phyloP scores from a whole-genome alignment of 1,140 invertebrate species.

The Drosophila fuyamai region DNA sequence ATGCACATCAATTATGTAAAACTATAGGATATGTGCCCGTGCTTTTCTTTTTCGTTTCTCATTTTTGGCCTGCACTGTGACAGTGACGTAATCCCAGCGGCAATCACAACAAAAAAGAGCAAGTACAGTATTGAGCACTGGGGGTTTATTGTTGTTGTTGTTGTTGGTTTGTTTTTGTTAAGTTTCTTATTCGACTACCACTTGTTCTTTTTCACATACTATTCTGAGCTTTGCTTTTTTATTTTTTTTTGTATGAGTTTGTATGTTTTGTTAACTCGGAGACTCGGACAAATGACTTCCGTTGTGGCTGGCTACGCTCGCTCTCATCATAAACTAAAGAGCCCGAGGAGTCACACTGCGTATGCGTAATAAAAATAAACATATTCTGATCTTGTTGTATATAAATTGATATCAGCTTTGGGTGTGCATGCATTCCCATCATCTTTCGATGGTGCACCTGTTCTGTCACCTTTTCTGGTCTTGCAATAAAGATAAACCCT shows the following conservation, averaged over 20 bases:
- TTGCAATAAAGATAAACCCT: constrained; percentile 12
- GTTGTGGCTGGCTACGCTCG: constrained; percentile 55
- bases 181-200: constrained; percentile 17
- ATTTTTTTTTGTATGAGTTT: constrained; percentile 33
- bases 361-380: constrained; percentile 56
- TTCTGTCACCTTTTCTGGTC: constrained; percentile 33
- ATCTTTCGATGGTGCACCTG: constrained; percentile 30
- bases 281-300: constrained; percentile 75
- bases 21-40: constrained; percentile 5
- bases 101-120: constrained; percentile 27
- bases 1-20: not conserved
- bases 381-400: constrained; percentile 47
- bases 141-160: constrained; percentile 18
- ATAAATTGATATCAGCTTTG: constrained; percentile 31
- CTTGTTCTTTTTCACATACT: constrained; percentile 25
- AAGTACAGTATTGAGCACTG: constrained; percentile 41
- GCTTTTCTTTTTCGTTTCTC: not conserved
- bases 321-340: constrained; percentile 49
- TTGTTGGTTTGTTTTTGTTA: constrained; percentile 15
- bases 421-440: constrained; percentile 11
- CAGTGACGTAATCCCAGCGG: constrained; percentile 66
- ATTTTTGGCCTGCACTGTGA: constrained; percentile 33
- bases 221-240: constrained; percentile 12
- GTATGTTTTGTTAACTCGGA: constrained; percentile 26
- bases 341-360: constrained; percentile 19